A percentile compares a stretch with the other conserved stretches of the same genome.
Conservation (phyloP, 2,797 vertebrate genomes). For the Lerista edwardsae region DNA sequence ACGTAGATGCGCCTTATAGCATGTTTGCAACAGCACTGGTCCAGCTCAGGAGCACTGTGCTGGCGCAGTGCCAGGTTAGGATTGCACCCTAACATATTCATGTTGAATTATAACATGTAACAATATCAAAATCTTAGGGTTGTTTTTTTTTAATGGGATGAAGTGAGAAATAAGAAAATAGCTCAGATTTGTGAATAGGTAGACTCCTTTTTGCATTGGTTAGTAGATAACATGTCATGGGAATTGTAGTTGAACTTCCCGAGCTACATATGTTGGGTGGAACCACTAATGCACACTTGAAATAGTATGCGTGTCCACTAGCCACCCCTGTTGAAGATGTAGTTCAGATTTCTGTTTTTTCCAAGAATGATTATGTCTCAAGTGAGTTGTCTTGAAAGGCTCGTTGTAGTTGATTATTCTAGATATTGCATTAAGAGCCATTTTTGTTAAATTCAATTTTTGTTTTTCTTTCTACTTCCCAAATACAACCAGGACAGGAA, state of each 20-base stretch:
- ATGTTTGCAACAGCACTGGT: too few relatives aligned
- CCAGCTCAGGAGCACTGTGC: too few relatives aligned
- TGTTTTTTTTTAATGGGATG: background rate
- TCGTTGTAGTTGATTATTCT: background rate
- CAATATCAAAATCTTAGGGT: background rate
- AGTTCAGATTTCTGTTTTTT: background rate
- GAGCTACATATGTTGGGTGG: background rate
- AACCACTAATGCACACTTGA: background rate
- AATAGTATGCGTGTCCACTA: background rate
- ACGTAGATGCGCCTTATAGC: too few relatives aligned
- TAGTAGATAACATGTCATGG: background rate
- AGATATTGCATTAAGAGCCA: slow-evolving; percentile 40
- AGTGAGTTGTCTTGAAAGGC: background rate
- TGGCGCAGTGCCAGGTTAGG: too few relatives aligned
- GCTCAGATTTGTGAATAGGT: background rate
- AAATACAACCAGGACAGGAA: slow-evolving; percentile 98
- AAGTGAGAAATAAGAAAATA: background rate
- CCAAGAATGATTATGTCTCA: background rate
- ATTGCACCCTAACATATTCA: too few relatives aligned
- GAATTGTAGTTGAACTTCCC: background rate
- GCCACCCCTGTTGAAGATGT: background rate
- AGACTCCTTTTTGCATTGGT: background rate
- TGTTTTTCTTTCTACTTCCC: slow-evolving; percentile 82
- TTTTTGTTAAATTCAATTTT: slow-evolving; percentile 70
- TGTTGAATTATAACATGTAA: background rate